A percentile compares a stretch with the other conserved stretches of the same genome.
These are phyloP conservation scores for Lottia gigantea DNA, from an alignment of 2,888 invertebrate species.

Conservation along the genomic window DNA sequence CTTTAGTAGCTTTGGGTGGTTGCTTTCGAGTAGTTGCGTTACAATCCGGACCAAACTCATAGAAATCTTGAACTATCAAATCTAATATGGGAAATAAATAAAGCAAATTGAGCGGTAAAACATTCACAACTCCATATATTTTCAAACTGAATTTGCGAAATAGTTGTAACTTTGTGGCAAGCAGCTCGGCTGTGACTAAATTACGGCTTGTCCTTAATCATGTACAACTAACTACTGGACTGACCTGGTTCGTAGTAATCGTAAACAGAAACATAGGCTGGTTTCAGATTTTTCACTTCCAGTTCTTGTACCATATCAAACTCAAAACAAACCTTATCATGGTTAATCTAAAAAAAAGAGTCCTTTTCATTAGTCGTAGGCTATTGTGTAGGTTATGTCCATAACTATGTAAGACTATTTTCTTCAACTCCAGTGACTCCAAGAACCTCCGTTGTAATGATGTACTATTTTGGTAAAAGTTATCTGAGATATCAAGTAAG, in stretches of 20 bases:
- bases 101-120: no score
- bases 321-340: constrained; percentile 46
- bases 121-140: no score
- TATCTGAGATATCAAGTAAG: neutral
- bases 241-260: constrained; percentile 93
- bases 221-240: constrained; percentile 47
- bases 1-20: neutral
- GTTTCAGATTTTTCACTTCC: constrained; percentile 86
- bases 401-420: no score
- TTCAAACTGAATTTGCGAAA: no score
- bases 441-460: no score
- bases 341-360: constrained; percentile 28
- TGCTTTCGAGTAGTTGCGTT: neutral
- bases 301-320: constrained; percentile 69
- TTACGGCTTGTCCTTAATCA: no score
- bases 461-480: no score
- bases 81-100: neutral
- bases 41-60: constrained; percentile 1
- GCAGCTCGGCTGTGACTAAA: no score
- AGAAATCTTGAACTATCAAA: neutral
- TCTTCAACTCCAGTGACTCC: no score
- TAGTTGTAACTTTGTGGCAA: no score
- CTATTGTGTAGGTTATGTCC: no score
- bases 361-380: no score
- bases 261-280: constrained; percentile 84